These are phyloP conservation scores for Platyrinchus mystaceus DNA, from an alignment of 2,797 vertebrate species.

Conservation along the genomic window DNA sequence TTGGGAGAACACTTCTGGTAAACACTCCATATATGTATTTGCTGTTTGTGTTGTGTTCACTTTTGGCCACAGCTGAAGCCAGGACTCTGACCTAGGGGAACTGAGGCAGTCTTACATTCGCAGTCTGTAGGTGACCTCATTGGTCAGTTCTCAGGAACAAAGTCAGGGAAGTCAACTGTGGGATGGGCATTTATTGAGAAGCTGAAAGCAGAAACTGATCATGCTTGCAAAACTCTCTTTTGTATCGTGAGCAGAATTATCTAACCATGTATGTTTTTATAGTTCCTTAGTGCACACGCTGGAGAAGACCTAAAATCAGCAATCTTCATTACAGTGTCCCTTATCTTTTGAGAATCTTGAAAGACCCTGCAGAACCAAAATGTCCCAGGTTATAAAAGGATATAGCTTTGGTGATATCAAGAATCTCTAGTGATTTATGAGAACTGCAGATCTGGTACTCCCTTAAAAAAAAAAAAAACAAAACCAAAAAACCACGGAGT, in stretches of 20 bases:
- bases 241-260: not conserved
- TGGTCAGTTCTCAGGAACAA: not conserved
- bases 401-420: not conserved
- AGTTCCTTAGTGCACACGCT: not conserved
- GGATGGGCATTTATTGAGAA: not conserved
- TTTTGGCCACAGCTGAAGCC: not conserved
- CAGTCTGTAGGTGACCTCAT: not conserved
- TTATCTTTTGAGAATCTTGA: not conserved
- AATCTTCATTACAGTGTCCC: not conserved
- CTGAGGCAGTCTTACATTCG: not conserved
- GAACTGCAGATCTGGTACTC: not conserved
- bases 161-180: not conserved
- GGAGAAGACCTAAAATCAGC: not conserved
- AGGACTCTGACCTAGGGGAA: not conserved
- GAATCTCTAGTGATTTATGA: not conserved
- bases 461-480: not conserved
- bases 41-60: not conserved
- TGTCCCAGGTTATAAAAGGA: not conserved
- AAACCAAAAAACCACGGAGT: too few species aligned
- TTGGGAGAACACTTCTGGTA: not conserved
- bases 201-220: not conserved
- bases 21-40: not conserved
- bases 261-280: not conserved
- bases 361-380: not conserved
- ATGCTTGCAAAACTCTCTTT: not conserved